phyloP scores from a whole-genome alignment of 2,113 vertebrate genomes.

The Tragelaphus scriptus region DNA sequence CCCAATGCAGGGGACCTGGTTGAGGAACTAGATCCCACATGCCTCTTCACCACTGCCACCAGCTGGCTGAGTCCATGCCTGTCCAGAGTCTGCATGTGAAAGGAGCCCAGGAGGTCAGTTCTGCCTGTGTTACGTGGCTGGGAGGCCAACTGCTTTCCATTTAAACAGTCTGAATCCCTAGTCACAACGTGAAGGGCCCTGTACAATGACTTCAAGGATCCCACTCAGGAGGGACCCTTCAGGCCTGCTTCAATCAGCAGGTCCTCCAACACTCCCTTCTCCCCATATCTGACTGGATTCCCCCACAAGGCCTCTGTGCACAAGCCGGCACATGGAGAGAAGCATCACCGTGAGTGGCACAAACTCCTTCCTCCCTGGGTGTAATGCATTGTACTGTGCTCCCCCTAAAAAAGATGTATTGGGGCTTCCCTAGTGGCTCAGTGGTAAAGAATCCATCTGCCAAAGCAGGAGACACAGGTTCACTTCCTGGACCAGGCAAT shows the following conservation, averaged over 20 bases:
- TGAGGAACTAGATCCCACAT: neutral
- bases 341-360: neutral
- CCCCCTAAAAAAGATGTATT: neutral
- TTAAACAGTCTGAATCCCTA: neutral
- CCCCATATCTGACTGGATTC: neutral
- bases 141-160: neutral
- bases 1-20: neutral
- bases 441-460: neutral
- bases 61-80: neutral
- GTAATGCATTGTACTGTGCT: neutral
- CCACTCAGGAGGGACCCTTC: neutral
- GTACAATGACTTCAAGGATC: neutral
- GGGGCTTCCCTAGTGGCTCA: neutral
- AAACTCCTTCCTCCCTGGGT: neutral
- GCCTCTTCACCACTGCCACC: neutral
- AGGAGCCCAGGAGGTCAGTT: neutral
- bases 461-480: neutral
- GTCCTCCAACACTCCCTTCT: neutral
- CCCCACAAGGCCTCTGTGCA: too few species aligned
- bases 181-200: neutral
- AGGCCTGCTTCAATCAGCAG: neutral
- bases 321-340: neutral
- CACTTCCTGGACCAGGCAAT: neutral
- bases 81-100: neutral
- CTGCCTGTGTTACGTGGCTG: neutral